Evolutionary conservation across 92 coral and sea anemone genomes (phyloP), one percentile per base, ranked within the genome.

Genomic region (Heteractis magnifica): DNA sequence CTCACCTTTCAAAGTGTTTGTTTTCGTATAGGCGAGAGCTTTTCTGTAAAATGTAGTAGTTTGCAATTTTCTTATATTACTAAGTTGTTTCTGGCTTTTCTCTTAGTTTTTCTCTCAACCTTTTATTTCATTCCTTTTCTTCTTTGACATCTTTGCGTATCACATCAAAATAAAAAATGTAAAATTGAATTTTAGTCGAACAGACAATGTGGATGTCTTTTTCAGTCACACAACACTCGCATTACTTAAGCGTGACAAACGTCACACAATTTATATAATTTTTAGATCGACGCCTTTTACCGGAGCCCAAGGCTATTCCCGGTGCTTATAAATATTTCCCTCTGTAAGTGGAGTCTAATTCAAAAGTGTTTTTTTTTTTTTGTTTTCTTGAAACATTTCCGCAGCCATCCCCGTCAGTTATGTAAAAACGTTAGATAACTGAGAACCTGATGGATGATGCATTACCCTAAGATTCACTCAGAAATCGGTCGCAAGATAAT

Each of bases 371-470:
- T 68, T 81, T 81, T 81, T 81, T 34, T 34, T 1, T 34, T 34
- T 34, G 84, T 68, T 81, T 81, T 81, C 18, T 51, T 52, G 51
- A 81, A 10, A 20, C 83, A 79, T 64, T 79, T 79, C 75, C 83
- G 83, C 49, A 26, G 44, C 44, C 14, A 13, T 8, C 20, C 71
- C 44, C 50, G 60, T 51, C 10, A 52, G 58, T 76, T 20, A 65
- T 52, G 7, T 50, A 76, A 19, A n/a, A 50, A 76, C 59, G 73
- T 68, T 68, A 76, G 79, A 76, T 76, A 76, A 52, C 58, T 18
- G 12, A 53, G 6, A 21, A 12, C 51, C 55, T 58, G 18, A 76
- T 76, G 60, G 79, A 76, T 76, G 20, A 55, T 10, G 16, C 79
- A 76, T 76, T 76, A 20, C 79, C 16, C 44, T 50, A 26, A 76